Conservation (phyloP, 2,888 invertebrate genomes). For the Sipha maydis region DNA sequence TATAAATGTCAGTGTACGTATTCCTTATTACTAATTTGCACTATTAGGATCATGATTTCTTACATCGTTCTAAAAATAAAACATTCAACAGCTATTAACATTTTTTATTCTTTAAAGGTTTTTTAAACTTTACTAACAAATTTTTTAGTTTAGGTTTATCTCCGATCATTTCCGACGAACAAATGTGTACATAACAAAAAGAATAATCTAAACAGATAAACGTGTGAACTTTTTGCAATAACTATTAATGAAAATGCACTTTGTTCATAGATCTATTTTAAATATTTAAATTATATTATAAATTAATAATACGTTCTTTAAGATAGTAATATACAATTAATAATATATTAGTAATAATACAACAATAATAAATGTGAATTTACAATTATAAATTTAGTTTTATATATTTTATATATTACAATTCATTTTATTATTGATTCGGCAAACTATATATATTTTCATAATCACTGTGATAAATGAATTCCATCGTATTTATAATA, state of each 20-base stretch:
- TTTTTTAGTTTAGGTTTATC: constrained; percentile 8
- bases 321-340: too few relatives aligned
- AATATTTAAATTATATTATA: neutral
- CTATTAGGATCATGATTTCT: neutral
- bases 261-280: neutral
- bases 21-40: neutral
- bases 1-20: neutral
- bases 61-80: neutral
- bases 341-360: too few relatives aligned
- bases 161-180: constrained; percentile 1
- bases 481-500: neutral
- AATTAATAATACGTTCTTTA: too few relatives aligned
- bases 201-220: neutral
- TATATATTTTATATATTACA: neutral
- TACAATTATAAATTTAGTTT: neutral
- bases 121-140: neutral
- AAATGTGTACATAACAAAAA: neutral
- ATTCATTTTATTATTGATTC: constrained; percentile 1
- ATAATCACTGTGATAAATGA: neutral
- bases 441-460: neutral
- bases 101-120: neutral
- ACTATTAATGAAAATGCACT: neutral
- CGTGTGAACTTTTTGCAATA: neutral
- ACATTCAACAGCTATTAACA: neutral
- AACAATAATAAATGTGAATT: neutral